Conservation (phyloP, 2,113 vertebrate species). For the Stomatorhinus ivindoensis region DNA sequence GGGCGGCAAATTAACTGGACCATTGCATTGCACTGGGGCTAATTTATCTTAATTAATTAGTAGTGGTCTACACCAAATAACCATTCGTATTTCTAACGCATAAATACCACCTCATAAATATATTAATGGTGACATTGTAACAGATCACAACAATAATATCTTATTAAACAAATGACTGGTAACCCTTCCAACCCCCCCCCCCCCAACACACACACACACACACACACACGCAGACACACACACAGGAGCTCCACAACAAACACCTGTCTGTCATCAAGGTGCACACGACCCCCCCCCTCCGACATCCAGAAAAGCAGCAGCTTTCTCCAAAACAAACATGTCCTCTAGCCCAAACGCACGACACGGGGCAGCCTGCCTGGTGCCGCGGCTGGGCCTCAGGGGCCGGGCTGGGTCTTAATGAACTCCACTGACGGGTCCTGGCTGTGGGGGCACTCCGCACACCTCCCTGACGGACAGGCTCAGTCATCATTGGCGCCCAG, state of each 20-base stretch:
- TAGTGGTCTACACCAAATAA: conserved; percentile 19
- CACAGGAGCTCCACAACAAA: conserved; percentile 19
- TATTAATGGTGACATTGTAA: conserved; percentile 33
- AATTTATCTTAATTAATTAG: conserved; percentile 38
- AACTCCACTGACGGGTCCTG: conserved; percentile 41
- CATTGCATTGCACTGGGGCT: conserved; percentile 12
- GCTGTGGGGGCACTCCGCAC: conserved; percentile 31
- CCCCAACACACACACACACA: not conserved
- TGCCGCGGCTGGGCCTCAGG: conserved; percentile 54
- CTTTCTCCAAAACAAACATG: conserved; percentile 46
- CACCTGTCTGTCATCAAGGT: conserved; percentile 37
- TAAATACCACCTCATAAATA: conserved; percentile 37
- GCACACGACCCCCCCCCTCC: conserved; percentile 18
- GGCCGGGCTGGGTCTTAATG: conserved; percentile 49
- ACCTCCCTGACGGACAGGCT: conserved; percentile 30
- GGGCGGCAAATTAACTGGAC: conserved; percentile 32
- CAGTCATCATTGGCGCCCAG: conserved; percentile 19
- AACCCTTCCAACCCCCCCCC: not conserved
- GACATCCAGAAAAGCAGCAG: conserved; percentile 32
- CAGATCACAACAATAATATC: conserved; percentile 27
- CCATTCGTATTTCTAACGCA: conserved; percentile 20
- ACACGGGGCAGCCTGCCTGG: conserved; percentile 56
- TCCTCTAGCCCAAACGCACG: conserved; percentile 34
- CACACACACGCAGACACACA: not conserved
- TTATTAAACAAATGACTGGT: conserved; percentile 26